Base-by-base conservation (phyloP, 2,113 vertebrate genomes). In the Peromyscus maniculatus region DNA sequence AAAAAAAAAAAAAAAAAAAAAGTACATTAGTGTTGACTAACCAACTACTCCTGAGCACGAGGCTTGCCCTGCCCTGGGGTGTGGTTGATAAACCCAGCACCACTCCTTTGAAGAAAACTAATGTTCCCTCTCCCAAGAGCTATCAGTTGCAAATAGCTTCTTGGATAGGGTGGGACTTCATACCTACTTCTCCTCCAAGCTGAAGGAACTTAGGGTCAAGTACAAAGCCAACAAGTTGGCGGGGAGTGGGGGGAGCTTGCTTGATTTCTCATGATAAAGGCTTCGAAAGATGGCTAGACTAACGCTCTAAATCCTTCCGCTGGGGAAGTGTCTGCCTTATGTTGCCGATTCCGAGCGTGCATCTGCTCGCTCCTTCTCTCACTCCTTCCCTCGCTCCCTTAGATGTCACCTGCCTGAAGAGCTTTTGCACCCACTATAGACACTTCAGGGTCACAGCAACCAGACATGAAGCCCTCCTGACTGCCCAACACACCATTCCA, bases 251-350 rank as follows among this genome's bases (percentile, higher is more conserved):
- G 52, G 10, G 90, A 46, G 0, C 89, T 96, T 91, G 31, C 84
- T 91, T 80, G 79, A 59, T 43, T 89, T 79, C 84, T 62, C 59
- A 66, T 96, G 88, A 94, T 91, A 88, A 96, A 91, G 91, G 67
- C 75, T 71, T 79, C 21, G 31, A 69, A 52, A 69, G 55, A 52
- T 83, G 31, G 21, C 19, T 3, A 16, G 5, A 67, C 80, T 36
- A 95, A 95, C 66, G 57, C 15, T 57, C 83, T 82, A 43, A 88
- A 86, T 67, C 88, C 69, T 88, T 59, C 33, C 13, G 0, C 3
- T 31, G 6, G 62, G 57, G 24, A 59, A 7, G 39, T 75, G 59
- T 24, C 52, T 46, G 80, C 62, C 69, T 69, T 31, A 11, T 17
- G 21, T 10, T 49, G 77, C 66, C 26, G 43, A 15, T 72, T 49